These are phyloP conservation scores for Hesperia comma DNA, from an alignment of 2,888 invertebrate genomes.

Conservation along the genomic window DNA sequence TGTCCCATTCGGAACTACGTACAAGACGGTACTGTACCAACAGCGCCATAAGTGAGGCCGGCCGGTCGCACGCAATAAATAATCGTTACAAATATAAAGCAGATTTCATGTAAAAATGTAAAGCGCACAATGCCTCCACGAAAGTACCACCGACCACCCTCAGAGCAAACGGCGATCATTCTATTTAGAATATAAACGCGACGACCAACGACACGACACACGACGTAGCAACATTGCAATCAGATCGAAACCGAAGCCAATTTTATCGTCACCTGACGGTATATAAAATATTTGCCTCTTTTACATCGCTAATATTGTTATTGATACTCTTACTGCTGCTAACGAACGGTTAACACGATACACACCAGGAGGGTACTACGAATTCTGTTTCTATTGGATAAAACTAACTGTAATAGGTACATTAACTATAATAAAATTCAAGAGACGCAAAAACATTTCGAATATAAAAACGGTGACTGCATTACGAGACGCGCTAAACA, in stretches of 20 bases:
- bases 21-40: not conserved
- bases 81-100: slow-evolving; percentile 28
- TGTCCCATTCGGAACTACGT: not conserved
- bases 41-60: not conserved
- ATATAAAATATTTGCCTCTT: slow-evolving; percentile 31
- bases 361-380: slow-evolving; percentile 14
- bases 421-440: slow-evolving; percentile 18
- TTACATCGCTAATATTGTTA: slow-evolving; percentile 24
- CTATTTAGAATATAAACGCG: slow-evolving; percentile 34
- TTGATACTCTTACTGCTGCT: not conserved
- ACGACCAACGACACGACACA: slow-evolving; percentile 1
- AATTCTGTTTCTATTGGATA: slow-evolving; percentile 23
- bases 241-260: slow-evolving; percentile 14
- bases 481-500: slow-evolving; percentile 20
- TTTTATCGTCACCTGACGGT: slow-evolving; percentile 32
- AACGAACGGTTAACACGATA: slow-evolving; percentile 15
- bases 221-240: slow-evolving; percentile 7
- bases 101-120: slow-evolving; percentile 23
- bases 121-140: slow-evolving; percentile 16
- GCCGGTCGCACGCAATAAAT: slow-evolving; percentile 18
- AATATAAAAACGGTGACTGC: slow-evolving; percentile 26
- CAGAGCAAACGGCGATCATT: slow-evolving; percentile 10
- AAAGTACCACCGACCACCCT: slow-evolving; percentile 6
- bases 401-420: slow-evolving; percentile 22
- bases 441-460: slow-evolving; percentile 22